A percentile compares a stretch with the other conserved stretches of the same genome.
Conservation (phyloP, 2,888 invertebrate species). For the Chymomyza procnemis region DNA sequence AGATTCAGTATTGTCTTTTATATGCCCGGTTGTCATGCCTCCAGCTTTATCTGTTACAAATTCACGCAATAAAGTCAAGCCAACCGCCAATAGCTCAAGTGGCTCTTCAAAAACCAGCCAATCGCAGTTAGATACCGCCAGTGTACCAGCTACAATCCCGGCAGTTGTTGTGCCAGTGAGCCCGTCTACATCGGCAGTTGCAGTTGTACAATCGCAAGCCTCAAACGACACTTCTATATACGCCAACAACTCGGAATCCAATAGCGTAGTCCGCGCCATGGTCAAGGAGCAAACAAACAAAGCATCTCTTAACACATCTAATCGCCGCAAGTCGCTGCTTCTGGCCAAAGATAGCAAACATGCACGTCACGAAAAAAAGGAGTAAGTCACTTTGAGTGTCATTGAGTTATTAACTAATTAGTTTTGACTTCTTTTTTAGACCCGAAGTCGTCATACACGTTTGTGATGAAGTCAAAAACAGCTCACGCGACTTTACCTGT, state of each 20-base stretch:
- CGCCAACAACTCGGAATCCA: slow-evolving; percentile 17
- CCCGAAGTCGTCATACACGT: slow-evolving; percentile 95
- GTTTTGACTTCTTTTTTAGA: slow-evolving; percentile 76
- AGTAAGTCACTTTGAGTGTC: slow-evolving; percentile 47
- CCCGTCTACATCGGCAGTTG: neutral
- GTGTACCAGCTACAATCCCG: neutral
- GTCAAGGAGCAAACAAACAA: slow-evolving; percentile 51
- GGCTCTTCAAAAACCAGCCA: slow-evolving; percentile 17
- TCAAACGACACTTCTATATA: neutral
- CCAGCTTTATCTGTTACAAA: slow-evolving; percentile 19
- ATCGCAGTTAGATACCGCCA: slow-evolving; percentile 30
- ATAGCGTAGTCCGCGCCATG: slow-evolving; percentile 50
- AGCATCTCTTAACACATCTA: slow-evolving; percentile 14
- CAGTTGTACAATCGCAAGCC: slow-evolving; percentile 18
- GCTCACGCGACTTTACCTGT: slow-evolving; percentile 93
- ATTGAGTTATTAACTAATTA: neutral
- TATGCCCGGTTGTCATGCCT: slow-evolving; percentile 79
- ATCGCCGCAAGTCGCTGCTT: slow-evolving; percentile 52
- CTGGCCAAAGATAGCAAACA: slow-evolving; percentile 56
- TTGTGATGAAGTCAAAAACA: slow-evolving; percentile 94
- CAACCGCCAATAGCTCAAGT: neutral
- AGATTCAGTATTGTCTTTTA: slow-evolving; percentile 89
- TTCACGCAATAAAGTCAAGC: neutral
- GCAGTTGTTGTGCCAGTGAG: no score
- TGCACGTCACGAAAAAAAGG: slow-evolving; percentile 48